A percentile compares a stretch with the other conserved stretches of the same genome.
Conservation (phyloP, 53 echinoderm and acorn worm genomes). For the Holothuria scabra region DNA sequence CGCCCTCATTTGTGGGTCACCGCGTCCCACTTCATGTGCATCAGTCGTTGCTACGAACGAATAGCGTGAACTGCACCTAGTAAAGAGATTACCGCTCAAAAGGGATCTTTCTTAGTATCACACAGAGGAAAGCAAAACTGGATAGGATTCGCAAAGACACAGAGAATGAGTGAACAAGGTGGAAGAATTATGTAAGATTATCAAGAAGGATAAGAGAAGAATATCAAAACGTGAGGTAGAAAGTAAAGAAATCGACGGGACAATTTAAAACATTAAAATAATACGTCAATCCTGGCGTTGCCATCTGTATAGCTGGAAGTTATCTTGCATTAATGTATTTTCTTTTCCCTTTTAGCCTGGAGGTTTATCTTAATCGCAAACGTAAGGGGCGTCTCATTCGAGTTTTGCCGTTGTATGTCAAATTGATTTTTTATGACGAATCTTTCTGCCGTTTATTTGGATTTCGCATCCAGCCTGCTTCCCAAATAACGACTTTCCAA, state of each 20-base stretch:
- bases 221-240: background rate
- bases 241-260: background rate
- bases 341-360: too few relatives aligned
- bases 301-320: too few relatives aligned
- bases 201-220: background rate
- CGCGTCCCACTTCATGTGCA: slow-evolving; percentile 39
- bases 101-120: background rate
- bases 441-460: too few relatives aligned
- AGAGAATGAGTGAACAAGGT: too few relatives aligned
- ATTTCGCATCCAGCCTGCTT: too few relatives aligned
- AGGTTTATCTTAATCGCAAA: too few relatives aligned
- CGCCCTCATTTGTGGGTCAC: slow-evolving; percentile 42
- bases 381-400: background rate
- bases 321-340: too few relatives aligned
- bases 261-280: background rate
- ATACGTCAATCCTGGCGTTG: too few relatives aligned
- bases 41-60: slow-evolving; percentile 3
- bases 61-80: slow-evolving; percentile 28
- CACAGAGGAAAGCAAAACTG: too few relatives aligned
- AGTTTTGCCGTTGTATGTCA: slow-evolving; percentile 2
- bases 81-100: background rate
- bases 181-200: too few relatives aligned
- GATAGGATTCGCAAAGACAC: too few relatives aligned
- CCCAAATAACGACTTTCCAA: too few relatives aligned
- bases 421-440: background rate